Evolutionary conservation across 2,113 vertebrate genomes (phyloP).

Genomic region (Numenius arquata): DNA sequence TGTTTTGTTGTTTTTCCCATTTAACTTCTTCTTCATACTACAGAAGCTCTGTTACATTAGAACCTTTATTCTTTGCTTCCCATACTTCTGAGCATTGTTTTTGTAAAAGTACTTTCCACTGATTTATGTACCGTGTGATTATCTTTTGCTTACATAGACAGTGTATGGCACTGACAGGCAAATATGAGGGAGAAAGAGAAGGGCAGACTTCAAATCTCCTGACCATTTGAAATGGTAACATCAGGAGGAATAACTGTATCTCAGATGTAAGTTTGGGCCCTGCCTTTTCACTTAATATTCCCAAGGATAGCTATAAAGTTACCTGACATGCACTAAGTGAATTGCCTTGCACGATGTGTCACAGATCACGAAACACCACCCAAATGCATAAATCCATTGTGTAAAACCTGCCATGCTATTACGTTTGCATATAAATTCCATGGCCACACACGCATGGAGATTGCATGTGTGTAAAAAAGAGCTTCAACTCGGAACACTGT

Average conservation of each 20-base stretch:
- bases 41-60: not conserved
- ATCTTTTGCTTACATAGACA: not conserved
- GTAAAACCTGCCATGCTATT: not conserved
- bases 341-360: not conserved
- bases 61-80: not conserved
- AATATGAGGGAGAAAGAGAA: not conserved
- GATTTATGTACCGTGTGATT: not conserved
- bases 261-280: not conserved
- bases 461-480: not conserved
- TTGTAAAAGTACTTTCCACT: not conserved
- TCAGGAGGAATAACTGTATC: not conserved
- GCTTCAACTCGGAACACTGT: not conserved
- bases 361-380: not conserved
- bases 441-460: fast-evolving
- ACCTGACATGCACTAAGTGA: not conserved
- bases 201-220: not conserved
- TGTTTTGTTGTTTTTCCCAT: not conserved
- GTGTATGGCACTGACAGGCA: not conserved
- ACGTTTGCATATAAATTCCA: not conserved
- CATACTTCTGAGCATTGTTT: not conserved
- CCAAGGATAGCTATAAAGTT: not conserved
- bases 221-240: not conserved
- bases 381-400: not conserved
- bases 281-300: not conserved
- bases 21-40: not conserved